Base-by-base conservation (phyloP, 2,888 invertebrate species). In the Drosophila borealis region DNA sequence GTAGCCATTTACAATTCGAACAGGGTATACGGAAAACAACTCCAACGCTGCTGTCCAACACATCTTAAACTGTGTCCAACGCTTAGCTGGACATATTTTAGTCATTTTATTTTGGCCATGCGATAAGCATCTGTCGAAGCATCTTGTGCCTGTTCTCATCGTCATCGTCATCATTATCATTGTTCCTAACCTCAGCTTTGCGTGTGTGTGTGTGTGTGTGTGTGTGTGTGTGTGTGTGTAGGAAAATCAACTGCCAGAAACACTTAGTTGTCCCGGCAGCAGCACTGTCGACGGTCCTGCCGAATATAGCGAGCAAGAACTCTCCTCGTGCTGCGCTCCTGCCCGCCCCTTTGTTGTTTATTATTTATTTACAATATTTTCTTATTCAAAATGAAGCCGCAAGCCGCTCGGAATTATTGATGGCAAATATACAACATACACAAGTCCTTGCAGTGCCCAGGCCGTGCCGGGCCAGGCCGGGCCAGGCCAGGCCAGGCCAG, bases 291-390 rank as follows among this genome's bases (percentile, higher is more conserved):
- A 51, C 53, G 36, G 29, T 64, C 44, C 50, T 60, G 50, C 37
- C 44, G 25, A 33, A n/a, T 10, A 10, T n/a, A 8, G 19, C 33
- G 25, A 17, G 5, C 39, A 41, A 41, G 39, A 11, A 17, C 17
- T 14, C 8, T 29, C 8, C 29, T 29, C 29, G 29, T 29, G 29
- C 8, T 29, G 8, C 29, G 29, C 29, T 29, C 29, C 29, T 8
- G 29, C 29, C 29, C 29, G 29, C 29, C 29, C 29, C 39, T 63
- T 49, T 21, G 41, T 67, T 73, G 61, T 76, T 76, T 81, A 86
- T 85, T 81, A 85, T 85, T 85, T 88, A 88, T 85, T 88, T 83
- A 88, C 74, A 80, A 88, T 88, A 88, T 86, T 85, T 85, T 83
- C 78, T 81, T 85, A 80, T 86, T 85, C 88, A 86, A 86, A 88